Evolutionary conservation across 92 coral and sea anemone species (phyloP), one percentile per base, ranked within the genome.

Genomic region (Bergia puertoricense): DNA sequence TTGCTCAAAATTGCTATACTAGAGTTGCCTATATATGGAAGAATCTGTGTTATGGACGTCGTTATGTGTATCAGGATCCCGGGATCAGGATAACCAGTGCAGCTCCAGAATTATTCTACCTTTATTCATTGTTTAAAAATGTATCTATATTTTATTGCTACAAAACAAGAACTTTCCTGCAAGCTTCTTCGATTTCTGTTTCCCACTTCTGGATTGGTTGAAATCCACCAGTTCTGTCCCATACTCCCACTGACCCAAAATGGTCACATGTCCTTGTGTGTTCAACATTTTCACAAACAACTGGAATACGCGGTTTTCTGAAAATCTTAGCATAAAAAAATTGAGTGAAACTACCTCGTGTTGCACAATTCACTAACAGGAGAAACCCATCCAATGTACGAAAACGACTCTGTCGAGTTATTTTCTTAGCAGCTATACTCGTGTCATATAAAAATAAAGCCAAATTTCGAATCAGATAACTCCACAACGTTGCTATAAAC

Each of bases 311-410:
- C 22, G 92, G 91, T 7, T 92, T 90, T 89, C 88, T 81, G 77
- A 94, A 94, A 50, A 94, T 94, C 69, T 90, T 51, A 39, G 96
- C 92, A 79, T 92, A 94, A 73, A 89, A 93, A 81, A 89, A 93
- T 91, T 94, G 93, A 41, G 88, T 93, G 44, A 94, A 92, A 77
- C 95, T 93, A 22, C 89, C 91, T 74, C 96, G 59, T 11, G 79
- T 88, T 57, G 95, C 92, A 79, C 88, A 81, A 85, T 93, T 89
- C 44, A 81, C 65, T 42, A 93, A 44, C 43, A 86, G 59, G 69
- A 93, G 90, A 6, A 91, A 39, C 14, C 80, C 56, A 45, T 89
- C 93, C 6, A 92, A 81, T 56, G 82, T 90, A 45, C 86, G 79
- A 42, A 78, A 4, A 4, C 46, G 69, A 6, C 83, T 86, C 67